Base-by-base conservation (phyloP, 2,888 invertebrate genomes). In the Lasioglossum malachurum region DNA sequence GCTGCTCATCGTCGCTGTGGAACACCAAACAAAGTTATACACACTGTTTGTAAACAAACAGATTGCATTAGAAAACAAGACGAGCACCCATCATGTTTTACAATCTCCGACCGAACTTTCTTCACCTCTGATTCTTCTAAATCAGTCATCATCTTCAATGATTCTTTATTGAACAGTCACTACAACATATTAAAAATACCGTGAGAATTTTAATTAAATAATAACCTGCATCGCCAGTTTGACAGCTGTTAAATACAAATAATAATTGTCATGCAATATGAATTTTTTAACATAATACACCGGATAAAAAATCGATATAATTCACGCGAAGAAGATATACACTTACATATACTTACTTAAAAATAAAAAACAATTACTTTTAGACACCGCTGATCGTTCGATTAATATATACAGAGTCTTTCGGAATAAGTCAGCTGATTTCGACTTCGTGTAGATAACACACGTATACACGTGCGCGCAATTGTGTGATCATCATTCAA, bases 131-230 rank as follows among this genome's bases (percentile, higher is more conserved):
- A 85, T 81, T 94, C 94, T 19, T 88, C 92, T 31, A 94, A 91
- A 41, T 94, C 93, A 64, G 89, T 92, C 94, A 94, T 94, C 93
- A 94, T 94, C 41, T 90, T 93, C 31, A 77, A 31, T 31, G 27
- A 35, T 44, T 16, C 35, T 64, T 49, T 69, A 69, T 41, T 69
- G 75, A 27, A 19, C 57, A 64, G 8, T 75, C 38, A 75, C 67
- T 77, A 31, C 35, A 57, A 71, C 41, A 41, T 44, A 14, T n/a
- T 3, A 44, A 75, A n/a, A 35, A 80, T 57, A 14, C 8, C 0
- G 23, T 49, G 1, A 60, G 35, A 74, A 53, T 75, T 41, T 46
- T 35, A 75, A 27, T n/a, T 74, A 76, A 85, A 77, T 38, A 27
- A 69, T 41, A 77, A 76, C 35, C 23, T 35, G 23, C n/a, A 80